Base-by-base conservation (phyloP, 2,113 vertebrate genomes). In the Carassius carassius region DNA sequence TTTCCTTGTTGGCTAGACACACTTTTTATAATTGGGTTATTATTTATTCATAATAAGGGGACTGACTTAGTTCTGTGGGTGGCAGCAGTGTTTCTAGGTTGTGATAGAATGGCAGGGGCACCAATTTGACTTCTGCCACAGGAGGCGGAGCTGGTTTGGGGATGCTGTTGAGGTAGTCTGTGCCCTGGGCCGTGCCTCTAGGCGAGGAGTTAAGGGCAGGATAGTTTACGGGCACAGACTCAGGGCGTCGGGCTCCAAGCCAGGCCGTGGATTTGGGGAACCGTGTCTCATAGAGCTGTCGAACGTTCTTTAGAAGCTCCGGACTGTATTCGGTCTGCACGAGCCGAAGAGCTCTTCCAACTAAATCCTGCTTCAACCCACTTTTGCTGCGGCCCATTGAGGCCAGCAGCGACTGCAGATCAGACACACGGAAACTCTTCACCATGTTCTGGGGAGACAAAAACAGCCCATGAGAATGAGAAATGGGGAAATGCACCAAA, bases 381-480 rank as follows among this genome's bases (percentile, higher is more conserved):
- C 98, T 99, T 93, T 99, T 99, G 94, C 97, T 99, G 91, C 98
- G 97, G 82, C 98, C 98, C 89, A 99, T 99, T 19, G 97, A 99
- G 90, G 98, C 96, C 92, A 99, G 94, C 92, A 99, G 95, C 86
- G 97, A 98, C 94, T 99, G 98, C 91, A 99, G 97, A 94, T 99
- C 98, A 89, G 98, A 99, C 88, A 99, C 98, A 91, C 98, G 95
- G 93, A 99, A 99, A 94, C 98, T 98, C 96, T 99, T 99, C 92
- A 99, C 98, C 98, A 99, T 99, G 94, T 99, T 99, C 98, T 99
- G 77, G 0, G 3, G 19, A 65, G 47, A 19, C 23, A 51, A 8
- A 29, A 74, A 56, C 32, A 37, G 17, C 0, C 11, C 56, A 75
- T 37, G 3, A 72, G 80, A 83, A 32, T 81, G 41, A 81, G 25